These are phyloP conservation scores for Irena cyanogastra DNA, from an alignment of 2,113 vertebrate species.

Conservation along the genomic window DNA sequence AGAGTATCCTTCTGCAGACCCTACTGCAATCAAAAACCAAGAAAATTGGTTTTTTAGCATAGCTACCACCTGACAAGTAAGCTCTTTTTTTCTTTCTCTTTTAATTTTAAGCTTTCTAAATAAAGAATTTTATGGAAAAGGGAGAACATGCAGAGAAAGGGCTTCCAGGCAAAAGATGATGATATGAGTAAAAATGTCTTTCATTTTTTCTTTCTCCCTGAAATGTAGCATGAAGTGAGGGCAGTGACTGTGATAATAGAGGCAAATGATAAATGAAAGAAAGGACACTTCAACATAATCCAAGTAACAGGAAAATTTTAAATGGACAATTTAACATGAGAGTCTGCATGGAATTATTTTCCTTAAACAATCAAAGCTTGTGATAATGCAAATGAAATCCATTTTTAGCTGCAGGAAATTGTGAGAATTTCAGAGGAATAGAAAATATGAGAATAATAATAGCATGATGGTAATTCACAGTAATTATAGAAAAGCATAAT, in stretches of 20 bases:
- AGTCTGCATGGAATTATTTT: conserved; percentile 48
- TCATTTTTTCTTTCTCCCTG: neutral
- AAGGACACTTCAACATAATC: conserved; percentile 23
- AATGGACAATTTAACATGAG: conserved; percentile 37
- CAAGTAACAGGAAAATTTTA: conserved; percentile 33
- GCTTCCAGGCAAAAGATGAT: neutral
- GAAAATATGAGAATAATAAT: conserved; percentile 52
- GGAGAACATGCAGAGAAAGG: neutral
- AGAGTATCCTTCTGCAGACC: neutral
- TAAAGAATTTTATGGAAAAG: neutral
- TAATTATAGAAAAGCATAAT: conserved; percentile 62
- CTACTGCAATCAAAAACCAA: neutral
- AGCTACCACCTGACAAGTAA: neutral
- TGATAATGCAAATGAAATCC: conserved; percentile 69
- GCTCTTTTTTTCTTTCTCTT: too few species aligned
- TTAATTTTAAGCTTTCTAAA: neutral
- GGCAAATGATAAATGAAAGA: conserved; percentile 28
- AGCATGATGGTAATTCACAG: conserved; percentile 55
- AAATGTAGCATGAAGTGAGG: neutral
- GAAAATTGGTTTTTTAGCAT: neutral
- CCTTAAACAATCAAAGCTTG: conserved; percentile 61
- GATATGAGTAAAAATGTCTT: neutral
- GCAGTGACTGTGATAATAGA: conserved; percentile 15
- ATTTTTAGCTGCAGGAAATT: conserved; percentile 63
- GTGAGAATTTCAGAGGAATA: conserved; percentile 45